Evolutionary conservation across 53 echinoderm and acorn worm species (phyloP), one percentile per base, ranked within the genome.

Genomic region (Echinometra lucunter): DNA sequence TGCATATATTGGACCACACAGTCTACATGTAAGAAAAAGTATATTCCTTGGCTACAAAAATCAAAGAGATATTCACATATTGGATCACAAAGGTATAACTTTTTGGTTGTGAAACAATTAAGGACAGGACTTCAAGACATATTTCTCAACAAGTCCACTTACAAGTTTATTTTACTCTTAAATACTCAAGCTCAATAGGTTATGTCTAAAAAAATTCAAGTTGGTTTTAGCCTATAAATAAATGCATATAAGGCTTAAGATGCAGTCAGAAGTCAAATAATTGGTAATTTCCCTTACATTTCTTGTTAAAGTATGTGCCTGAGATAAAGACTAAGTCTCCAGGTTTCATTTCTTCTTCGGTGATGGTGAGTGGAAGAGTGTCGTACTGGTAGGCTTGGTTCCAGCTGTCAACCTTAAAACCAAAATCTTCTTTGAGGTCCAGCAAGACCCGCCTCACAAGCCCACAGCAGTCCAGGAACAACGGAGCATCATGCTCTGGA

Each of bases 341-440:
- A 5, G 98, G 99, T 55, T 97, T 94, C 99, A 99, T 99, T 32
- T 96, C 95, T 58, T 97, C 97, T 81, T 94, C 91, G 2, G 94
- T 72, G 13, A 98, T 58, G 13, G 96, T 92, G 53, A 96, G 95
- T 0, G 99, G 99, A 42, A 99, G 91, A 4, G 98, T 99, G 94
- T 99, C 99, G 72, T 95, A 97, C 90, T 98, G 99, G 92, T 98
- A 98, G 45, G 99, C 98, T 83, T 99, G 99, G 96, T 99, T 99
- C 99, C 99, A 99, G 38, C 91, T 87, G 28, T 96, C 98, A 19
- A 98, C 58, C 16, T 90, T 95, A 91, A 99, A 99, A 58, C 99
- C 99, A 95, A 99, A 97, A 91, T 99, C 99, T 37, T 97, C 96
- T 75, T 96, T 99, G 3, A 99, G 87, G 75, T 99, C 98, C 45